Evolutionary conservation across 2,888 invertebrate species (phyloP), one percentile per base, ranked within the genome.

Genomic region (Nomada fucata): DNA sequence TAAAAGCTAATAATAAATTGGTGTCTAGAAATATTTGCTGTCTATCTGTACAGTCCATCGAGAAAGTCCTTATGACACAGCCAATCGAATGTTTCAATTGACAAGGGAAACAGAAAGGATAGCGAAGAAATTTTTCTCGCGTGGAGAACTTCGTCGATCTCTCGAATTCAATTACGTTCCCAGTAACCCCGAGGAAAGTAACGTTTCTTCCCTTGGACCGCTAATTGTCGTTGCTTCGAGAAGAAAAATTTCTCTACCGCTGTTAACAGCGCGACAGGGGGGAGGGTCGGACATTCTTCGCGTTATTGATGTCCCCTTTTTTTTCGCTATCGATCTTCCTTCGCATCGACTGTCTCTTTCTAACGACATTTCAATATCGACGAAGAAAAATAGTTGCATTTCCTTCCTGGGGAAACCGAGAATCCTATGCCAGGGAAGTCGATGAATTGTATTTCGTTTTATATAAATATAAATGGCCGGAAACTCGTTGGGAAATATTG

Each of bases 281-380:
- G 9, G 26, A 36, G 63, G 26, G 36, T 36, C 29, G 7, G 29
- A 29, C 42, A 23, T 55, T 67, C 42, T 2, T n/a, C 20, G 2
- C 29, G 36, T 42, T 42, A 36, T 53, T 61, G n/a, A 18, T 9
- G 20, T 50, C n/a, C 26, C 23, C 47, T 15, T 0, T 23, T n/a
- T 13, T 36, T 47, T 36, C 23, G 20, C 52, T 42, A 13, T 18
- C 29, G 20, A 29, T 44, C 42, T 20, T 44, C 47, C 42, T 13
- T 20, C 18, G 47, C 29, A 47, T 74, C 70, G 57, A n/a, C 53
- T 68, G 57, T 23, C 29, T 18, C n/a, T 18, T 50, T 15, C 55
- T 47, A 72, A 71, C 60, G 63, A 23, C 42, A 29, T 83, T 71
- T 55, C 68, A 78, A 78, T 77, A 77, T 74, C 77, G 18, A 52